Evolutionary conservation across 64 coral and sea anemone genomes (phyloP).

Genomic region (Orbicella faveolata): DNA sequence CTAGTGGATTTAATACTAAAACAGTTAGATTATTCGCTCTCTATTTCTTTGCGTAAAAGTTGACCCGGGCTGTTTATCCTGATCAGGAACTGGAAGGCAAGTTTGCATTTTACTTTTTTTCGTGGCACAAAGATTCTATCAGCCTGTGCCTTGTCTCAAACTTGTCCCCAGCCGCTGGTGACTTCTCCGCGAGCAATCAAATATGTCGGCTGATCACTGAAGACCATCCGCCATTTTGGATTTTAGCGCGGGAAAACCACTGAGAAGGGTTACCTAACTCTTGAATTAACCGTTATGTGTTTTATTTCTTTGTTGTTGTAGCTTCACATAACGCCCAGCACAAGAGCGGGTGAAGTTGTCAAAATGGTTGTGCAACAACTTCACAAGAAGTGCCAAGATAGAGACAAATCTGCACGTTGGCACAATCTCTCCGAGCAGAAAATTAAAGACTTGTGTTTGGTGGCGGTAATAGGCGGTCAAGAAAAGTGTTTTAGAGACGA

Average conservation of each 20-base stretch:
- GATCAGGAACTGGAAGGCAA: too few relatives aligned
- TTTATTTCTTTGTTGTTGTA: not conserved
- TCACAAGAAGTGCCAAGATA: constrained; percentile 70
- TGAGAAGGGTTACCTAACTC: not conserved
- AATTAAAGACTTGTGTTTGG: constrained; percentile 81
- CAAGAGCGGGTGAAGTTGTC: constrained; percentile 83
- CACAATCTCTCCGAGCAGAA: constrained; percentile 52
- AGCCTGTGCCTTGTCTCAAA: too few relatives aligned
- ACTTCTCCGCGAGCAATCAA: too few relatives aligned
- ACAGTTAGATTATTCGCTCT: too few relatives aligned
- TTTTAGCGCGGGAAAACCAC: too few relatives aligned
- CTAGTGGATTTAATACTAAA: too few relatives aligned
- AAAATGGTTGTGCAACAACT: constrained; percentile 82
- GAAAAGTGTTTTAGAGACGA: constrained; percentile 94
- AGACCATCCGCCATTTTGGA: not conserved
- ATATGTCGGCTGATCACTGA: too few relatives aligned
- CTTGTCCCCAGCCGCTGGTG: too few relatives aligned
- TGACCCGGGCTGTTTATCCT: too few relatives aligned
- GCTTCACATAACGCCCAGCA: constrained; percentile 81
- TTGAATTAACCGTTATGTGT: not conserved
- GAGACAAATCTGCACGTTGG: constrained; percentile 32
- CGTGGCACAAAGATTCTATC: too few relatives aligned
- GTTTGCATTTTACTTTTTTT: too few relatives aligned
- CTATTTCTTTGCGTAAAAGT: too few relatives aligned
- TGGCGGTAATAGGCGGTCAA: constrained; percentile 78